phyloP scores from a whole-genome alignment of 2,888 invertebrate species.

The Argynnis bischoffii region DNA sequence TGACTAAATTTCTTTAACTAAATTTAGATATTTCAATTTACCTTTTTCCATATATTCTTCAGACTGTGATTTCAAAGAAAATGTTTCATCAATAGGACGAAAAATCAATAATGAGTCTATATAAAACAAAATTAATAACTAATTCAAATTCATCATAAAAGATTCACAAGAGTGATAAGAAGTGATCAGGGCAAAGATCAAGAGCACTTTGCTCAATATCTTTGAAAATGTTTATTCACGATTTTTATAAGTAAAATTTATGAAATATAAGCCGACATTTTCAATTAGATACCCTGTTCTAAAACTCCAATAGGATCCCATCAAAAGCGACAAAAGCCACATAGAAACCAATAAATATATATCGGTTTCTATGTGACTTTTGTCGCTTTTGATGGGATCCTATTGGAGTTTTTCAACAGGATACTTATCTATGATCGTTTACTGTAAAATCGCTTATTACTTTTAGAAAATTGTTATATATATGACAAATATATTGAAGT shows the following conservation, averaged over 20 bases:
- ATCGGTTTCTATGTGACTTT: too few species aligned
- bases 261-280: slow-evolving; percentile 37
- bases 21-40: too few species aligned
- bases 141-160: too few species aligned
- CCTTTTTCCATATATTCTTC: too few species aligned
- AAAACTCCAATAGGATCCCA: too few species aligned
- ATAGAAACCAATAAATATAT: too few species aligned
- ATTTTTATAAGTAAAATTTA: slow-evolving; percentile 39
- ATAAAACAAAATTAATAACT: neutral
- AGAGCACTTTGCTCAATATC: slow-evolving; percentile 49
- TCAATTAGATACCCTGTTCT: slow-evolving; percentile 38
- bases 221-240: slow-evolving; percentile 46
- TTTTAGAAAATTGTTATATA: neutral
- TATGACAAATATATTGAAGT: slow-evolving; percentile 5
- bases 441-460: slow-evolving; percentile 8
- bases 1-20: too few species aligned
- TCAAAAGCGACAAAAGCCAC: too few species aligned
- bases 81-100: too few species aligned
- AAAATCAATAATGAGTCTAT: slow-evolving; percentile 7
- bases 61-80: too few species aligned
- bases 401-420: too few species aligned
- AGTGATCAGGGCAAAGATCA: slow-evolving; percentile 44
- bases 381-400: too few species aligned
- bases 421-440: slow-evolving; percentile 28
- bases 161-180: slow-evolving; percentile 19